A percentile compares a stretch with the other conserved stretches of the same genome.
phyloP scores from a whole-genome alignment of 2,797 vertebrate species.

The Sebastes cheni region DNA sequence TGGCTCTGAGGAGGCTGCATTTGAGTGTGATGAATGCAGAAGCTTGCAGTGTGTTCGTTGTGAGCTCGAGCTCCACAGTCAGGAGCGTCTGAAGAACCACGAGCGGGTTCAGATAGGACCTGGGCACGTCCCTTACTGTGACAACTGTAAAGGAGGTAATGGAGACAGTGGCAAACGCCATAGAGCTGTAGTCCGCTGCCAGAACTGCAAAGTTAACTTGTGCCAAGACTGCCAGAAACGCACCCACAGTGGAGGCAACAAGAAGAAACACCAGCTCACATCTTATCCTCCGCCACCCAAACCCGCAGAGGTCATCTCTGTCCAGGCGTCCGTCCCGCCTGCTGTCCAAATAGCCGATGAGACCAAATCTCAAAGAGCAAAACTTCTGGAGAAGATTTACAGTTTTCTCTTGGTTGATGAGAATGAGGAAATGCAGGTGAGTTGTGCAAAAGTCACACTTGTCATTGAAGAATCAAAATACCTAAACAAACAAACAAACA shows the following conservation, averaged over 20 bases:
- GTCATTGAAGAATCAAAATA: not conserved
- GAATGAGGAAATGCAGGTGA: constrained; percentile 97
- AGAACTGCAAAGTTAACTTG: constrained; percentile 94
- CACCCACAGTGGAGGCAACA: constrained; percentile 93
- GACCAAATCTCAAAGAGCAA: constrained; percentile 81
- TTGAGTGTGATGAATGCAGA: constrained; percentile 94
- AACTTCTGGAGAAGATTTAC: constrained; percentile 87
- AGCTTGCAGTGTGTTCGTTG: constrained; percentile 93
- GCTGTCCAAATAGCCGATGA: constrained; percentile 73
- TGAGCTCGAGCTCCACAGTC: constrained; percentile 92
- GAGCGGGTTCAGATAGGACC: constrained; percentile 89
- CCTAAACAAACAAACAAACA: not conserved
- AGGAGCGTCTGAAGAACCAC: constrained; percentile 89
- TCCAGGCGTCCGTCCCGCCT: constrained; percentile 30
- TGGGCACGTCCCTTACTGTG: constrained; percentile 93
- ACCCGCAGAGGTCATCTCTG: constrained; percentile 76
- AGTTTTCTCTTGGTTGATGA: constrained; percentile 97
- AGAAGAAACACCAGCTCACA: constrained; percentile 91
- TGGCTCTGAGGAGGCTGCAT: constrained; percentile 91
- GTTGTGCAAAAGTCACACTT: constrained; percentile 4
- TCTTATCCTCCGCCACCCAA: constrained; percentile 84
- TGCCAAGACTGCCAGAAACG: constrained; percentile 97
- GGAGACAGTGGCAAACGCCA: constrained; percentile 79
- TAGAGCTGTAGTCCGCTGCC: constrained; percentile 91
- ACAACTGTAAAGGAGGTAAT: constrained; percentile 89